phyloP scores from a whole-genome alignment of 2,797 vertebrate species.

The Perdix hodgsoniae region DNA sequence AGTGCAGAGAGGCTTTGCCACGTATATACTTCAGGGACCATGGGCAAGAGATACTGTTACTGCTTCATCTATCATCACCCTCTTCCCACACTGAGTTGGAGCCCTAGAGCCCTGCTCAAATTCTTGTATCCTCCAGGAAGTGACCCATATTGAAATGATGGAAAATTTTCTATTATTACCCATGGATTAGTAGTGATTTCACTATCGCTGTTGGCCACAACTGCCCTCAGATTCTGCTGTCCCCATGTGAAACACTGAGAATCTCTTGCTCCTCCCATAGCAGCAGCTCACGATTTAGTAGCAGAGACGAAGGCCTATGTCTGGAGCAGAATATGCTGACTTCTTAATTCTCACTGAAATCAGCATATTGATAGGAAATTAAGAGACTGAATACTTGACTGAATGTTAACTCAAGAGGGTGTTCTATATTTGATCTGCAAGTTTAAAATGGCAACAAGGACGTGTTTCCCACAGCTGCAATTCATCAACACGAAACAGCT shows the following conservation, averaged over 20 bases:
- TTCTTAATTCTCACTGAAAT: slow-evolving; percentile 31
- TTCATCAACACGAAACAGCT: slow-evolving; percentile 73
- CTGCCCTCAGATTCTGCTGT: neutral
- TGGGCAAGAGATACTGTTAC: neutral
- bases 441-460: slow-evolving; percentile 70
- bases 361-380: slow-evolving; percentile 24
- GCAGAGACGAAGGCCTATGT: neutral
- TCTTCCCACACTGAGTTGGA: neutral
- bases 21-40: neutral
- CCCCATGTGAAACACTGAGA: neutral
- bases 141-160: neutral
- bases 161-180: neutral
- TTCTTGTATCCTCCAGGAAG: neutral
- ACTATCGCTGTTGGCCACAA: neutral
- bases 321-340: neutral
- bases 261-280: neutral
- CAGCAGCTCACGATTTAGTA: neutral
- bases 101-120: neutral
- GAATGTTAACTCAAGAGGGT: slow-evolving; percentile 57
- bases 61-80: neutral
- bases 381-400: slow-evolving; percentile 49
- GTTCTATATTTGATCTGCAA: slow-evolving; percentile 64
- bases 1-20: neutral
- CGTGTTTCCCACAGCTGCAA: slow-evolving; percentile 62
- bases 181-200: neutral